Base-by-base conservation (phyloP, 1,140 invertebrate species). In the Eupeodes corollae region DNA sequence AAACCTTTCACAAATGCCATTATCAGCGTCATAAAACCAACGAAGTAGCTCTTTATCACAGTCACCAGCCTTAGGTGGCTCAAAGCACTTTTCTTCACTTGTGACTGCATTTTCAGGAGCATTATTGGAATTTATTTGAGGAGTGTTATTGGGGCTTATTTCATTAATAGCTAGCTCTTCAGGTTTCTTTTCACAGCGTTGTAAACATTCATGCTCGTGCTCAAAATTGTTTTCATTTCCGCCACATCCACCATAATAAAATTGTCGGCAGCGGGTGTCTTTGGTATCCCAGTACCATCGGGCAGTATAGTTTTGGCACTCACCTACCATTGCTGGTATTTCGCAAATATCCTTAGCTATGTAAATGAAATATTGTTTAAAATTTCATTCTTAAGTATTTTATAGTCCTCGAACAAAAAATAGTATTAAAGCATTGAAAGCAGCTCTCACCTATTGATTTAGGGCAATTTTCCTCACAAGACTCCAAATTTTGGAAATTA, bases 241-340 rank as follows among this genome's bases (percentile, higher is more conserved):
- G 15, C 78, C 80, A 56, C 86, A 91, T 6, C 88, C 86, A 9
- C 84, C 82, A 59, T 87, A 93, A 48, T 83, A 82, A 61, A 92
- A 93, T 52, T 79, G 77, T 52, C 77, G 70, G 59, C 90, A 93
- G 21, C 70, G 61, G 39, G 76, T 73, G 13, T 80, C 74, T 54
- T 75, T 77, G 0, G 80, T 80, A 64, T 97, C 86, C 68, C 79
- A 96, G 70, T 86, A 92, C 84, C 86, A 97, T 40, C 80, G 75
- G 45, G 78, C 70, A 14, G 74, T 76, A 59, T 91, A 91, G 54
- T 86, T 78, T 43, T 76, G 76, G 58, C 91, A 96, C 15, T 85
- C 79, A 9, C 91, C 92, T 49, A 77, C 68, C 44, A 79, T 73
- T 9, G 83, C 79, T 1, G 88, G 83, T 52, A 90, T 69, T 14